Evolutionary conservation across 2,113 vertebrate genomes (phyloP), one percentile per base, ranked within the genome.

Genomic region (Synchiropus splendidus): DNA sequence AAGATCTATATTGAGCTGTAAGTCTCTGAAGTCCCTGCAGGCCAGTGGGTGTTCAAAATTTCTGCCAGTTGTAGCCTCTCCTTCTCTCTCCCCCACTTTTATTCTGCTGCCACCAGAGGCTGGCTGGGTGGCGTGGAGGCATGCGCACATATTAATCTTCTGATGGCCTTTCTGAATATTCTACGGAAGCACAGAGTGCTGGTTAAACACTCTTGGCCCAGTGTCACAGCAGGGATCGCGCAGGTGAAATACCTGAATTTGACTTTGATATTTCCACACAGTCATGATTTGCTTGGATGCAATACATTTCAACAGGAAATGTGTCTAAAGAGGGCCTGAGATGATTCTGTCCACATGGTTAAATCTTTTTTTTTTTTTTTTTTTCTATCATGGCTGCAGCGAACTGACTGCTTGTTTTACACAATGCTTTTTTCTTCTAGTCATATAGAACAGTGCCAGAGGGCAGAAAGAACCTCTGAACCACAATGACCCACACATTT

Each of bases 21-120:
- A 72, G 64, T 75, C 74, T 77, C 58, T 12, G 4, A 39, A 45
- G 42, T 64, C 57, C 72, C 58, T 13, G 14, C 48, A 57, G 70
- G 59, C 65, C 63, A 36, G 17, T 48, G 60, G 70, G 57, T 81
- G 79, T 78, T 86, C 77, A 80, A 83, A 79, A 78, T 81, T 83
- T 77, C 62, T 48, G 46, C 62, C 47, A 30, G 55, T 72, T 81
- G 64, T 77, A 78, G 79, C 77, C 77, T 82, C 70, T 81, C 72
- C 51, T 76, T 82, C 79, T 76, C 52, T 63, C 14, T 39, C 64
- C 64, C 61, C 60, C 53, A 49, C 64, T 48, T 64, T 49, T 47
- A 51, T 54, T 36, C 49, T 58, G 51, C 51, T 27, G 36, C 56
- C 69, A 72, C 65, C 64, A 67, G 72, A 50, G 54, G 62, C 21